Evolutionary conservation across 2,113 vertebrate genomes (phyloP).

Genomic region (Labeo rohita): DNA sequence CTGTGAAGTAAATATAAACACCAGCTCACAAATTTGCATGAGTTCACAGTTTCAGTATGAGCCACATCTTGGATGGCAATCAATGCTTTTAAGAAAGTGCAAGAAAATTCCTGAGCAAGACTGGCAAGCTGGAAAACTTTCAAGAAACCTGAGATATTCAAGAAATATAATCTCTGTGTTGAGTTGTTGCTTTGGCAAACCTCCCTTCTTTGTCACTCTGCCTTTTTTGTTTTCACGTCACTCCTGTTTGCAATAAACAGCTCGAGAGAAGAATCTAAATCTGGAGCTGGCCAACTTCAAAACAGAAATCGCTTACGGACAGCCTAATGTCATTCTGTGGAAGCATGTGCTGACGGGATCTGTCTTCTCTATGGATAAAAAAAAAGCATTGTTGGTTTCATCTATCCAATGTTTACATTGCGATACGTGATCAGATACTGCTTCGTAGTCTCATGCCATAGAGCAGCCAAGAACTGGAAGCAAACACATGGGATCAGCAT

Average conservation of each 20-base stretch:
- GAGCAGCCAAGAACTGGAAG: slow-evolving; percentile 1
- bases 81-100: slow-evolving; percentile 1
- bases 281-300: neutral
- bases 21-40: neutral
- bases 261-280: neutral
- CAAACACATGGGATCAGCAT: slow-evolving; percentile 19
- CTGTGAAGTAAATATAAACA: neutral
- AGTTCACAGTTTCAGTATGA: neutral
- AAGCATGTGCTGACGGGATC: neutral
- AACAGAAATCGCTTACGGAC: neutral
- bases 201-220: neutral
- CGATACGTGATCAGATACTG: neutral
- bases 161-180: slow-evolving; percentile 14
- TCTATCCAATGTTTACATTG: neutral
- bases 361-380: neutral
- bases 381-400: neutral
- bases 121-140: slow-evolving; percentile 8
- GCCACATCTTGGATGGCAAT: neutral
- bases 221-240: slow-evolving; percentile 11
- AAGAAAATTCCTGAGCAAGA: neutral
- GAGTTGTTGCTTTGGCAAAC: neutral
- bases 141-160: slow-evolving; percentile 1
- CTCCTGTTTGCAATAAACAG: slow-evolving; percentile 45
- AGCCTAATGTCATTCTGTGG: neutral
- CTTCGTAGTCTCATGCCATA: neutral